A percentile compares a stretch with the other conserved stretches of the same genome.
Conservation (phyloP, 2,797 vertebrate genomes). For the Centroberyx gerrardi region DNA sequence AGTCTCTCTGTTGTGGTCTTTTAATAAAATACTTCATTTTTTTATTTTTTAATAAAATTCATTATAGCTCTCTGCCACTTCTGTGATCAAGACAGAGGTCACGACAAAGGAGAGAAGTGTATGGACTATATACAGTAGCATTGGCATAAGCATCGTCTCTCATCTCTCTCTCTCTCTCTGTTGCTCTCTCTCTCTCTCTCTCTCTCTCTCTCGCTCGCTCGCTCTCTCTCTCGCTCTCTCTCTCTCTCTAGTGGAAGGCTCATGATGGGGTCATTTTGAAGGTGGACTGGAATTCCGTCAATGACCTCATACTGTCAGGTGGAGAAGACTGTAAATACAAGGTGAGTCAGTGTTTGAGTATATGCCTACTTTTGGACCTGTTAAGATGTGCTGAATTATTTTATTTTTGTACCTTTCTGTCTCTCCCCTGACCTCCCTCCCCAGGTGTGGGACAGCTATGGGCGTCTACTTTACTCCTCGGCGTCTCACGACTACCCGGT, state of each 20-base stretch:
- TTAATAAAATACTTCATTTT: too few relatives aligned
- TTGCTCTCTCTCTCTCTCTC: neutral
- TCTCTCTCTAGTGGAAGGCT: constrained; percentile 93
- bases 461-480: constrained; percentile 89
- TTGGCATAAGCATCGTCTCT: too few relatives aligned
- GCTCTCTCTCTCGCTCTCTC: constrained; percentile 10
- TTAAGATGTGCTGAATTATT: constrained; percentile 4
- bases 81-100: neutral
- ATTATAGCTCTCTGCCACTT: neutral
- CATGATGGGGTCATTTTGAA: constrained; percentile 96
- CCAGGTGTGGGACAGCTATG: constrained; percentile 98
- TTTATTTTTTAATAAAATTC: too few relatives aligned
- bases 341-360: constrained; percentile 77
- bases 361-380: neutral
- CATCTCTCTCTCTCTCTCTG: neutral
- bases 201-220: constrained; percentile 35
- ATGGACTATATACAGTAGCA: too few relatives aligned
- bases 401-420: constrained; percentile 9
- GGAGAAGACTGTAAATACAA: constrained; percentile 98
- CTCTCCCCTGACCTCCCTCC: constrained; percentile 3
- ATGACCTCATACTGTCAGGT: constrained; percentile 94
- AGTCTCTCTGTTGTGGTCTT: too few relatives aligned
- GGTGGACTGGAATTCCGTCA: constrained; percentile 97
- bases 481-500: constrained; percentile 91
- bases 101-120: neutral